A percentile compares a stretch with the other conserved stretches of the same genome.
These are phyloP conservation scores for Esox niger DNA, from an alignment of 2,113 vertebrate genomes.

Conservation along the genomic window DNA sequence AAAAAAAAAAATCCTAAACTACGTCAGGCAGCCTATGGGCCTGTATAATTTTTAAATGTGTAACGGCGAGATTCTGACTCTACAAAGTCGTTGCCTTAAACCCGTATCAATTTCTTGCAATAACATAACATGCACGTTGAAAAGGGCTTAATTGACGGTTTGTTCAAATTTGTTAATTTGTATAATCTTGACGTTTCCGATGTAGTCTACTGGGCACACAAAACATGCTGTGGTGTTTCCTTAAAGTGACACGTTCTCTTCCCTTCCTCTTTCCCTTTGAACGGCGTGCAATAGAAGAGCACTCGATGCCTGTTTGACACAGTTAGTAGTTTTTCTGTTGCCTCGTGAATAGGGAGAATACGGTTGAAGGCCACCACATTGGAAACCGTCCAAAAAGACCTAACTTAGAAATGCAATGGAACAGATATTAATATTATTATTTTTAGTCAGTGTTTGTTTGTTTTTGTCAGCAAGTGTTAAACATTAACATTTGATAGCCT, in stretches of 20 bases:
- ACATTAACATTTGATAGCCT: neutral
- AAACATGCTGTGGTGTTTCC: conserved; percentile 42
- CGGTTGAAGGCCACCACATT: conserved; percentile 41
- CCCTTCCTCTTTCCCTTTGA: conserved; percentile 12
- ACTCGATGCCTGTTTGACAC: conserved; percentile 54
- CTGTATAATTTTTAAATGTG: too few relatives aligned
- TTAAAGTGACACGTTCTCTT: conserved; percentile 45
- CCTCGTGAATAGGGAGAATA: conserved; percentile 38
- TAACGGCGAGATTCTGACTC: too few relatives aligned
- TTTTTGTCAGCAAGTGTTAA: neutral
- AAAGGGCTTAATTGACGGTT: too few relatives aligned
- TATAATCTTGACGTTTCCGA: conserved; percentile 42
- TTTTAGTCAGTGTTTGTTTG: too few relatives aligned
- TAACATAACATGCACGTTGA: too few relatives aligned
- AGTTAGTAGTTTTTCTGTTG: conserved; percentile 43
- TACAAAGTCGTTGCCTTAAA: too few relatives aligned
- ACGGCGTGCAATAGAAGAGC: conserved; percentile 36
- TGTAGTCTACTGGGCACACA: conserved; percentile 8
- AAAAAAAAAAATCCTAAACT: too few relatives aligned
- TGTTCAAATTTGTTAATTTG: conserved; percentile 38
- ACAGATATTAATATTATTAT: too few relatives aligned
- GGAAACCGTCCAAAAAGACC: conserved; percentile 18
- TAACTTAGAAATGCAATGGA: too few relatives aligned
- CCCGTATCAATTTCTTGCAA: too few relatives aligned
- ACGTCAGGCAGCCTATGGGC: too few relatives aligned